phyloP scores from a whole-genome alignment of 2,888 invertebrate species.

The Bursaphelenchus okinawaensis region DNA sequence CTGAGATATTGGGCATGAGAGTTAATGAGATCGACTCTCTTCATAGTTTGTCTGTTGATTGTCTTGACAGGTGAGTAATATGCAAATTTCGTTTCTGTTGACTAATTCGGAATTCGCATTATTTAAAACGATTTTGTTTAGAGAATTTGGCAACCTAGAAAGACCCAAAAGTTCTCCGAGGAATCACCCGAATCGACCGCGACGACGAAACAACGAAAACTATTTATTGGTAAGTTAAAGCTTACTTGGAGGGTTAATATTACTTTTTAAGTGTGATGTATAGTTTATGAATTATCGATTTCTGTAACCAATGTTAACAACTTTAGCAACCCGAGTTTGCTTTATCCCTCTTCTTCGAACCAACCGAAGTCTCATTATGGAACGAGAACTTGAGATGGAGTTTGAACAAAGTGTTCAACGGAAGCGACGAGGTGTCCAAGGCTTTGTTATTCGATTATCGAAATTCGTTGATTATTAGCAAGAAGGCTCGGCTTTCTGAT shows the following conservation, averaged over 20 bases:
- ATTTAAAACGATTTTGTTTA: too few relatives aligned
- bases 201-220: not conserved
- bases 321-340: conserved; percentile 9
- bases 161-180: not conserved
- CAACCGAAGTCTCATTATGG: not conserved
- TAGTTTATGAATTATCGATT: too few relatives aligned
- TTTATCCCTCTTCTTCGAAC: conserved; percentile 1
- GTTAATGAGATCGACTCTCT: not conserved
- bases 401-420: not conserved
- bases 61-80: not conserved
- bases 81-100: too few relatives aligned
- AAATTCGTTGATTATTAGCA: not conserved
- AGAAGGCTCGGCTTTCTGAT: not conserved
- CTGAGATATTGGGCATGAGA: not conserved
- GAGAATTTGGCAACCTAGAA: not conserved
- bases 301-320: not conserved
- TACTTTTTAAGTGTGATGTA: too few relatives aligned
- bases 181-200: not conserved
- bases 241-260: too few relatives aligned
- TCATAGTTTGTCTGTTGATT: not conserved
- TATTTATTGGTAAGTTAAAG: not conserved
- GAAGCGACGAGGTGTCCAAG: not conserved
- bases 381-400: conserved; percentile 2
- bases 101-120: too few relatives aligned
- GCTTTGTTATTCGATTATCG: conserved; percentile 4